Evolutionary conservation across 1,140 invertebrate genomes (phyloP), one percentile per base, ranked within the genome.

Genomic region (Chrysomallon squamiferum): DNA sequence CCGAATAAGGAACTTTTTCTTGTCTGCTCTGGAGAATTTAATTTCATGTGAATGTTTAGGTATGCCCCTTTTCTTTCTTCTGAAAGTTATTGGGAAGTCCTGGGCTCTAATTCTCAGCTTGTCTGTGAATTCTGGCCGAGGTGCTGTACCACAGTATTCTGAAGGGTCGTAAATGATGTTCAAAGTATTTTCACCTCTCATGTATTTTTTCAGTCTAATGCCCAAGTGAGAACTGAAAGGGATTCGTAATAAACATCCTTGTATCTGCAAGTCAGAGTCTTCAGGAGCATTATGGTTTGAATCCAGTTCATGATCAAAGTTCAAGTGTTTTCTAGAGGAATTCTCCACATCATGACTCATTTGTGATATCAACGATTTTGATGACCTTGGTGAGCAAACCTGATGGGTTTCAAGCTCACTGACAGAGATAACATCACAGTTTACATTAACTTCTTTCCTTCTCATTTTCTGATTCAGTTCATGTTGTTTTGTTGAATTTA

Each of bases 351-450:
- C 76, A 13, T 76, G 64, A 57, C 71, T 75, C 38, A 80, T 61
- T 59, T 78, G 76, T 11, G 78, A 78, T 50, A 80, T 78, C 25
- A 80, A 66, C 22, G 74, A 75, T 32, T 69, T 74, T 0, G 73
- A 68, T 5, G 75, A 72, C 15, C 73, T 70, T 20, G 77, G 75
- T 7, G 73, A 69, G 0, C 67, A 63, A 27, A 63, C 30, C 0
- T 62, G 49, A 5, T 50, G 57, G 22, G 62, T 38, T 6, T 52
- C 64, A 22, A 43, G 47, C 25, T 58, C 69, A 52, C 71, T 70
- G n/a, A 78, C 73, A 56, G 68, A 70, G 43, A 78, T 59, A 27
- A 80, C 77, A 58, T 78, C 70, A 74, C 76, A 80, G 65, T 80
- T 74, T 52, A 77, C 63, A 38, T 80, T 74, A 27, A 73, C 60